Evolutionary conservation across 30 jellyfish, hydroid and myxozoan genomes (phyloP), one percentile per base, ranked within the genome.

Genomic region (Rhopilema esculentum): DNA sequence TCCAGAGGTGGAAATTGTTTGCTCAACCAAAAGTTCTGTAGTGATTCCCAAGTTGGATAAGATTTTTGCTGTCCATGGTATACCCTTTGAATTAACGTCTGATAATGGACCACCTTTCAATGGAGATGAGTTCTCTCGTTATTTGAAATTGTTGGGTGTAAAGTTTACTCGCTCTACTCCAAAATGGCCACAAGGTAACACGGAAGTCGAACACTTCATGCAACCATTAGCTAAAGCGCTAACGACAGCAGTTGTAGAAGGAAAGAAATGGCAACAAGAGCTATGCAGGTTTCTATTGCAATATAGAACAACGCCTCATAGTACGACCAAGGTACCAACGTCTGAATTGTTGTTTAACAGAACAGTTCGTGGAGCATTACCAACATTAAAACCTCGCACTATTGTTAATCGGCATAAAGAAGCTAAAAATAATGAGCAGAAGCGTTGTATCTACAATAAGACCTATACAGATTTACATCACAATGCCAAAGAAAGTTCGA

Each of bases 1-100:
- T 78, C 93, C 97, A 71, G 96, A 28, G 18, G 96, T 77, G 18
- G 97, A 88, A 66, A 79, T 88, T 67, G 80, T 88, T 57, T 82
- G 64, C 53, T 88, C 97, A 2, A 79, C 85, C 75, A 67, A 67
- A 75, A 80, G 75, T 24, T 51, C 71, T 48, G 92, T 69, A 15
- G 96, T 51, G 31, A 32, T 86, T 62, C 91, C 91, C 22, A 65
- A 84, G 26, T 28, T 86, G 64, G 91, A 86, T 48, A 61, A 77
- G 21, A 86, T 77, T 62, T 31, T 76, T 51, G 85, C 85, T 32
- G 90, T 27, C 27, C 79, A 65, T 57, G 82, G 89, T 27, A 79
- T 79, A 27, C 88, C 75, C 30, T 31, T 49, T 67, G 72, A 79
- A 48, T 28, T 81, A 23, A 71, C 75, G 24, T 70, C 90, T 53